Evolutionary conservation across 2,797 vertebrate species (phyloP).

Genomic region (Salmo trutta): DNA sequence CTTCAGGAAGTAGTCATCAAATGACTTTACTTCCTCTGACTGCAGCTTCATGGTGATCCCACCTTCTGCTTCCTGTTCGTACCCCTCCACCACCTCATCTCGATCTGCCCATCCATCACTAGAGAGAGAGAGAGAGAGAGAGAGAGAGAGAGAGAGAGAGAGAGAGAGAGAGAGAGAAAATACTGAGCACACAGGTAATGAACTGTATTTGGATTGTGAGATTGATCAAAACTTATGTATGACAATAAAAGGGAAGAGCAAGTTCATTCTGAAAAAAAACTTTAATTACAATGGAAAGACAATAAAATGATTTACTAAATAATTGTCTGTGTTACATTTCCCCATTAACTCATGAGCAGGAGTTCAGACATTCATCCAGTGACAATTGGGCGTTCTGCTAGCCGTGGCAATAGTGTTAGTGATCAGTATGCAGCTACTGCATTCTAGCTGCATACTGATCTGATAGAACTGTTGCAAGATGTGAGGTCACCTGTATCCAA

Average conservation of each 20-base stretch:
- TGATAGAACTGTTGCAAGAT: too few relatives aligned
- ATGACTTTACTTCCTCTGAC: constrained; percentile 88
- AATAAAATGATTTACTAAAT: background rate
- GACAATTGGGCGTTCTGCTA: background rate
- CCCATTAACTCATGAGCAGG: background rate
- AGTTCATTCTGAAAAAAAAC: background rate
- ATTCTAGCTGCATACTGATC: background rate
- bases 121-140: constrained; percentile 3
- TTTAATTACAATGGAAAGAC: background rate
- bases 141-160: constrained; percentile 15
- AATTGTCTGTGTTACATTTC: background rate
- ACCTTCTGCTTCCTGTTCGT: constrained; percentile 92
- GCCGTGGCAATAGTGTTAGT: too few relatives aligned
- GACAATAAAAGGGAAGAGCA: background rate
- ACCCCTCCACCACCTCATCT: constrained; percentile 97
- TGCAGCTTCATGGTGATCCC: constrained; percentile 99
- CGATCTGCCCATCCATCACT: constrained; percentile 99
- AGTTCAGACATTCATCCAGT: too few relatives aligned
- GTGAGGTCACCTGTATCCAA: background rate
- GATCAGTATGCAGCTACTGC: too few relatives aligned
- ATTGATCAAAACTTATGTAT: background rate
- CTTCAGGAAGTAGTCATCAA: constrained; percentile 95
- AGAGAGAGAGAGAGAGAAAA: constrained; percentile 33
- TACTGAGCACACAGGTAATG: background rate
- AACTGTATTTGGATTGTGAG: background rate